phyloP scores from a whole-genome alignment of 2,113 vertebrate species.

The Damaliscus lunatus region DNA sequence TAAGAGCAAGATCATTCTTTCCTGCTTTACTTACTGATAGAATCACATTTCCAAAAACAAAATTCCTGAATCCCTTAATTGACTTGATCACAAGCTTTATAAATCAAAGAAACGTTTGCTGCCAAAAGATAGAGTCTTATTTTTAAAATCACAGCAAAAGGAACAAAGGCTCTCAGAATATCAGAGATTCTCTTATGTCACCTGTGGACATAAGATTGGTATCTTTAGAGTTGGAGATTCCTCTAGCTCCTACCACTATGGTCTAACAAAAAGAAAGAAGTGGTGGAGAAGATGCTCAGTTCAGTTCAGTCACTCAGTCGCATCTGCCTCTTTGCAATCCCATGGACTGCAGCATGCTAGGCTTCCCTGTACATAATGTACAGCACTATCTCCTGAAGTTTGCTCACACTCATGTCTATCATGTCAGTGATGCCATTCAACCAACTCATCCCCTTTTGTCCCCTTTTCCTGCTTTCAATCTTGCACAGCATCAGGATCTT shows the following conservation, averaged over 20 bases:
- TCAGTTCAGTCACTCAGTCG: neutral
- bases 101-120: neutral
- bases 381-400: neutral
- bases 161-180: neutral
- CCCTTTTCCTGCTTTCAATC: neutral
- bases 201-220: neutral
- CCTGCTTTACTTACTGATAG: neutral
- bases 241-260: neutral
- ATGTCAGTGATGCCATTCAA: neutral
- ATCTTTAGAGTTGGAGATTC: neutral
- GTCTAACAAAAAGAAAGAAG: neutral
- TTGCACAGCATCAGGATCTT: neutral
- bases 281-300: neutral
- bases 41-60: neutral
- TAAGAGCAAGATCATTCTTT: neutral
- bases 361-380: neutral
- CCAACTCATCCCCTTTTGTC: neutral
- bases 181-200: neutral
- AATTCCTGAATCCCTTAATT: neutral
- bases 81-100: neutral
- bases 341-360: neutral
- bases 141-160: neutral
- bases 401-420: neutral
- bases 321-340: neutral
- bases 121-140: neutral